These are phyloP conservation scores for Cottoperca gobio DNA, from an alignment of 2,797 vertebrate species.

Conservation along the genomic window DNA sequence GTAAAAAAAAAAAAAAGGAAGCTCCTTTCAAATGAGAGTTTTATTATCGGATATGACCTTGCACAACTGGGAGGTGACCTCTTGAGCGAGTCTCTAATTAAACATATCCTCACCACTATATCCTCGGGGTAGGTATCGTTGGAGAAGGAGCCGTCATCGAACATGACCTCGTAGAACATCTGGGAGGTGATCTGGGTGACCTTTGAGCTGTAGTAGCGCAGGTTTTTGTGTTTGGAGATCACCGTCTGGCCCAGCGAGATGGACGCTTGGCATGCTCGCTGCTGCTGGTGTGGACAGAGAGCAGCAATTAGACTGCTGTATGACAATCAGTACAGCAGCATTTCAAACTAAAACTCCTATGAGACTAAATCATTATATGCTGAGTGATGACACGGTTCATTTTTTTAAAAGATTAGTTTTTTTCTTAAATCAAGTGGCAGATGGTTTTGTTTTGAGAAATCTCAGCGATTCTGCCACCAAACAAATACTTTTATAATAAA, in stretches of 20 bases:
- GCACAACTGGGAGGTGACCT: slow-evolving; percentile 39
- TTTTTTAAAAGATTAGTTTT: slow-evolving; percentile 5
- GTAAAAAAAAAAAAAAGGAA: neutral
- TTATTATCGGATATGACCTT: slow-evolving; percentile 16
- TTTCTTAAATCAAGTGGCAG: neutral
- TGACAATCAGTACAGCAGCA: neutral
- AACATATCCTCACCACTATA: slow-evolving; percentile 91
- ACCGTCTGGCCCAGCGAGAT: slow-evolving; percentile 94
- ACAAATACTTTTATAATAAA: too few relatives aligned
- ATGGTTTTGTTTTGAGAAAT: slow-evolving; percentile 2
- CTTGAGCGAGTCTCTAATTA: slow-evolving; percentile 43
- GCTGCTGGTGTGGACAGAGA: slow-evolving; percentile 81
- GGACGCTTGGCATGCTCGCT: slow-evolving; percentile 85
- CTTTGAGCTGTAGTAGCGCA: slow-evolving; percentile 95
- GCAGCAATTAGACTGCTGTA: slow-evolving; percentile 37
- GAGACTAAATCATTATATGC: neutral
- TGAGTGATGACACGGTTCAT: neutral
- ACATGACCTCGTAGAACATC: slow-evolving; percentile 96
- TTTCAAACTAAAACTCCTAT: neutral
- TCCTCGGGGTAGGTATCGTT: slow-evolving; percentile 97
- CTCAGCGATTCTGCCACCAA: neutral
- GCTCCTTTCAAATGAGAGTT: slow-evolving; percentile 10
- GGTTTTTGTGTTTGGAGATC: slow-evolving; percentile 96
- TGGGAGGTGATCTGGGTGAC: slow-evolving; percentile 92
- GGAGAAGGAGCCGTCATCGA: slow-evolving; percentile 97